These are phyloP conservation scores for Rissa tridactyla DNA, from an alignment of 2,113 vertebrate species.

Conservation along the genomic window DNA sequence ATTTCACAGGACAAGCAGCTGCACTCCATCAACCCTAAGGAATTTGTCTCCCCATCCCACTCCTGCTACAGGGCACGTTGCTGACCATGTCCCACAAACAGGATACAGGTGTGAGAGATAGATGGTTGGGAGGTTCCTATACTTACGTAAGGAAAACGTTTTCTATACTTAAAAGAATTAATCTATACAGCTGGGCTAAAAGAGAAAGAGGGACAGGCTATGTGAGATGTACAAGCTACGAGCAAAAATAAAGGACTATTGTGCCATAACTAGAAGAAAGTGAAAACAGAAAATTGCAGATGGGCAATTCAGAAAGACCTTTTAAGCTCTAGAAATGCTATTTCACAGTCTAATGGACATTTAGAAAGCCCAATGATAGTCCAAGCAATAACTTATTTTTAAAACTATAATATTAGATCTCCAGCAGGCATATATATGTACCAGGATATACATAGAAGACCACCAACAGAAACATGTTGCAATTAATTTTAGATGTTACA, in stretches of 20 bases:
- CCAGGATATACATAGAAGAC: background rate
- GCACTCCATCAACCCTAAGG: background rate
- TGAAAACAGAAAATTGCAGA: background rate
- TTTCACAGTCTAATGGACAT: background rate
- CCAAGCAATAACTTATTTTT: background rate
- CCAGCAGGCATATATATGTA: background rate
- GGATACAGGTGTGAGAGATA: background rate
- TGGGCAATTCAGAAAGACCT: background rate
- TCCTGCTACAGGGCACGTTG: fast-evolving
- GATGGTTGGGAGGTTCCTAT: background rate
- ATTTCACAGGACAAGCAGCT: background rate
- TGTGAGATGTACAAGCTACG: background rate
- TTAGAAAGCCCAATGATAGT: background rate
- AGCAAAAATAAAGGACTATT: background rate
- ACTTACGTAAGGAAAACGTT: background rate
- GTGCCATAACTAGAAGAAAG: background rate
- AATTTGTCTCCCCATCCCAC: background rate
- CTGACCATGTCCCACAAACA: background rate
- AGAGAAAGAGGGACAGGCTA: background rate
- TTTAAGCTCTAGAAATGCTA: background rate
- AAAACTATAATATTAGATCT: background rate
- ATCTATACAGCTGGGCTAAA: background rate
- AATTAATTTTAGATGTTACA: background rate
- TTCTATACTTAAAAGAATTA: background rate
- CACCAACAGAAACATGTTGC: background rate